Evolutionary conservation across 2,888 invertebrate genomes (phyloP).

Genomic region (Pristionchus maxplancki): DNA sequence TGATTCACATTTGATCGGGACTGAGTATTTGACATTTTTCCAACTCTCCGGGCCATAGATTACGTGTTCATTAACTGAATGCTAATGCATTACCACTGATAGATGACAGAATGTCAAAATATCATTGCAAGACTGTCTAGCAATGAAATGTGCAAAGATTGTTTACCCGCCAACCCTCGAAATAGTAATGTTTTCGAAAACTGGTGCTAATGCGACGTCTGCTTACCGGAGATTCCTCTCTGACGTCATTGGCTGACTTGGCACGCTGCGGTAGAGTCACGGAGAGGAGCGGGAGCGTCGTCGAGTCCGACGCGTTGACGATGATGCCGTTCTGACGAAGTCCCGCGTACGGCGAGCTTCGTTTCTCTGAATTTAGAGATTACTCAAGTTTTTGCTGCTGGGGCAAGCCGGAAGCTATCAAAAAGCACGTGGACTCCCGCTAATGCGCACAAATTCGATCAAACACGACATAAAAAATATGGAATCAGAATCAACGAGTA

Average conservation of each 20-base stretch:
- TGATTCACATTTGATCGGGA: background rate
- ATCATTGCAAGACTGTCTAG: background rate
- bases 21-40: background rate
- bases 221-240: conserved; percentile 42
- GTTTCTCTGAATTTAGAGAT: background rate
- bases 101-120: too few species aligned
- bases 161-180: background rate
- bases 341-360: background rate
- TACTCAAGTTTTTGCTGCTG: background rate
- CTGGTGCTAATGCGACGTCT: background rate
- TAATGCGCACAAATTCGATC: background rate
- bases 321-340: conserved; percentile 47
- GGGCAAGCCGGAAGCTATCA: background rate
- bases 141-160: background rate
- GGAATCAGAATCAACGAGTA: background rate
- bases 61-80: too few species aligned
- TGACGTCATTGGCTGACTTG: conserved; percentile 47
- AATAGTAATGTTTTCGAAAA: background rate
- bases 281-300: conserved; percentile 10
- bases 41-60: too few species aligned
- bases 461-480: background rate
- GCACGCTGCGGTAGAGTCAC: conserved; percentile 7
- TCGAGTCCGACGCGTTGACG: background rate
- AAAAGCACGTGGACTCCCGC: background rate
- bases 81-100: too few species aligned